Conservation (phyloP, 2,113 vertebrate genomes). For the Tetraodon nigroviridis region DNA sequence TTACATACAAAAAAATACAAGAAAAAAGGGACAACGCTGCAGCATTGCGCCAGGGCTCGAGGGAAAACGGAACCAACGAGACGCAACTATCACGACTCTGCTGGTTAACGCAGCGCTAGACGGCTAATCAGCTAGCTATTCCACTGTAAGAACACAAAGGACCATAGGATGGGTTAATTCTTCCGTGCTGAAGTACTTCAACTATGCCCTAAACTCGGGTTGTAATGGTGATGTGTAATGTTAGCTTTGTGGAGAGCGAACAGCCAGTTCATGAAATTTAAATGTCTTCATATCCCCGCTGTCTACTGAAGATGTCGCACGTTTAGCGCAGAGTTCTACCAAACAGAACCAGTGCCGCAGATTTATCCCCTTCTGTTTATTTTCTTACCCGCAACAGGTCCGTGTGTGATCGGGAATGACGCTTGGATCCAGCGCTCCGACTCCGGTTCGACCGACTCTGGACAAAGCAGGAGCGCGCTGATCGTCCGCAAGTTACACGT, state of each 20-base stretch:
- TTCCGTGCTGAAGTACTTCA: slow-evolving; percentile 1
- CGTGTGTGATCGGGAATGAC: background rate
- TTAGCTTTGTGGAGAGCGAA: slow-evolving; percentile 14
- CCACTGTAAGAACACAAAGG: background rate
- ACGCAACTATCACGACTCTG: background rate
- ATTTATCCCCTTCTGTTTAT: rapidly evolving
- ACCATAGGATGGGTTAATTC: background rate
- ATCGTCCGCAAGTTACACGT: background rate
- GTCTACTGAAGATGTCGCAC: background rate
- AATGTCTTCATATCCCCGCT: slow-evolving; percentile 18
- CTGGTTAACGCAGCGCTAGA: background rate
- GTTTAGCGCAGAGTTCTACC: background rate
- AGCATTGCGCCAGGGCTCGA: no score
- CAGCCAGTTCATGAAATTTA: background rate
- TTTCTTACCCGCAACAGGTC: slow-evolving; percentile 31
- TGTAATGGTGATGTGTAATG: background rate
- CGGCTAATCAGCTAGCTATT: background rate
- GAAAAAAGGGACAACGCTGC: no score
- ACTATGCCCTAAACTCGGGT: background rate
- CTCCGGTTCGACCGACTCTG: background rate
- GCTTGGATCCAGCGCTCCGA: slow-evolving; percentile 49
- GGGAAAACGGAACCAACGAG: no score
- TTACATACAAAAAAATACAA: background rate
- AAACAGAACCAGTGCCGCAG: background rate
- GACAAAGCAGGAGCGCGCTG: background rate